phyloP scores from a whole-genome alignment of 2,113 vertebrate species.

The Sphaerodactylus townsendi region DNA sequence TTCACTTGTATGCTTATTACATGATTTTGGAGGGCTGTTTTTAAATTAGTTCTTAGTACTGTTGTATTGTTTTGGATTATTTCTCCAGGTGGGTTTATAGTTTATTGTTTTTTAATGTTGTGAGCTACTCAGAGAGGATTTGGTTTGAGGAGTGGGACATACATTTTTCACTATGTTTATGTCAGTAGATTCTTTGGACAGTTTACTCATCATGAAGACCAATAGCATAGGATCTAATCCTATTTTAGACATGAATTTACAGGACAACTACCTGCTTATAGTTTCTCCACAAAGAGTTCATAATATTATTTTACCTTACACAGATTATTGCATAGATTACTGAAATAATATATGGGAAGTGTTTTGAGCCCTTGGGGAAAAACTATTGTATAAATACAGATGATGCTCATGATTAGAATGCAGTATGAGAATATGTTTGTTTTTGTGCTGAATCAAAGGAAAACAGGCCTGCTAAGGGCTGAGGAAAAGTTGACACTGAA shows the following conservation, averaged over 20 bases:
- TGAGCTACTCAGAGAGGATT: too few species aligned
- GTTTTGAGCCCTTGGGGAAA: background rate
- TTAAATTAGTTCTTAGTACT: too few species aligned
- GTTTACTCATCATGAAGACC: background rate
- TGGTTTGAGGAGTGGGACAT: too few species aligned
- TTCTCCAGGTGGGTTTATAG: too few species aligned
- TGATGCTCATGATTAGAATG: background rate
- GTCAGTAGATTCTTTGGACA: conserved; percentile 12
- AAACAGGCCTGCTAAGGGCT: background rate
- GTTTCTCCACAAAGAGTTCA: background rate
- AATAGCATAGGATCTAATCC: background rate
- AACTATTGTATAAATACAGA: background rate
- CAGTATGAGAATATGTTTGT: background rate
- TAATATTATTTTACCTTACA: background rate
- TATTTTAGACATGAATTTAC: background rate
- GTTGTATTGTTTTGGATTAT: too few species aligned
- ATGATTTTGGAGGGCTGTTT: too few species aligned
- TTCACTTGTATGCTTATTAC: too few species aligned
- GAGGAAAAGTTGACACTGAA: background rate
- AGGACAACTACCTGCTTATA: background rate
- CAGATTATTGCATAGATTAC: background rate
- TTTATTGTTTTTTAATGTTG: too few species aligned
- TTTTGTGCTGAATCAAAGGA: background rate
- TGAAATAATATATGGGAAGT: background rate
- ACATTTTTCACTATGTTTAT: too few species aligned